Base-by-base conservation (phyloP, 2,888 invertebrate genomes). In the Candidula unifasciata region DNA sequence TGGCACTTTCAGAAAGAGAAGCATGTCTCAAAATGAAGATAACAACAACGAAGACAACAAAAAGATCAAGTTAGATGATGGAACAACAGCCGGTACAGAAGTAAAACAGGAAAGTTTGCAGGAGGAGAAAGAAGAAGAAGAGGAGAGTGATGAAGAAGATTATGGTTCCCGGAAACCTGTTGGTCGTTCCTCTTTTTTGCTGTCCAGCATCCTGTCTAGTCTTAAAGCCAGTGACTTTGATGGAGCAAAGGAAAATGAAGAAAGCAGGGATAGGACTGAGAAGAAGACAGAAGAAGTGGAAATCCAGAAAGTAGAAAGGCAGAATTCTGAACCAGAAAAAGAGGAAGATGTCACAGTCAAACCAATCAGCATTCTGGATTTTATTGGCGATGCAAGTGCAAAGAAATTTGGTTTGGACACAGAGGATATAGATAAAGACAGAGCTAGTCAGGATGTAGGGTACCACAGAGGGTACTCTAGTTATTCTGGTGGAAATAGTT, bases 311-410 rank as follows among this genome's bases (percentile, higher is more conserved):
- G 24, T n/a, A 18, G 21, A 52, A 35, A 57, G 54, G 2, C 44
- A 6, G 18, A 52, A 35, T 35, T n/a, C 44, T n/a, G 81, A 52
- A 37, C 35, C 74, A n/a, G 78, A 78, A 24, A 44, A 71, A 44
- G 66, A 64, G 33, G 78, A 83, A 37, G 73, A 79, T 37, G 13
- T 52, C n/a, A 37, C 83, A 52, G 35, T 6, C 10, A 77, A 77
- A 27, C 10, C 64, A 18, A 83, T 85, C n/a, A 85, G 85, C 33
- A 85, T 85, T 44, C 60, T 77, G 6, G 85, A 85, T 64, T 85
- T 85, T 30, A 74, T 85, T 27, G 85, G 84, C 24, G 64, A 83
- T 78, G 83, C 78, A 44, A 83, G 83, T 83, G 83, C 78, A 2
- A 83, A 83, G 52, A 83, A 83, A 33, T 83, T 83, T 83, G 83